Evolutionary conservation across 1,140 invertebrate genomes (phyloP).

Genomic region (Aleiodes sp.): DNA sequence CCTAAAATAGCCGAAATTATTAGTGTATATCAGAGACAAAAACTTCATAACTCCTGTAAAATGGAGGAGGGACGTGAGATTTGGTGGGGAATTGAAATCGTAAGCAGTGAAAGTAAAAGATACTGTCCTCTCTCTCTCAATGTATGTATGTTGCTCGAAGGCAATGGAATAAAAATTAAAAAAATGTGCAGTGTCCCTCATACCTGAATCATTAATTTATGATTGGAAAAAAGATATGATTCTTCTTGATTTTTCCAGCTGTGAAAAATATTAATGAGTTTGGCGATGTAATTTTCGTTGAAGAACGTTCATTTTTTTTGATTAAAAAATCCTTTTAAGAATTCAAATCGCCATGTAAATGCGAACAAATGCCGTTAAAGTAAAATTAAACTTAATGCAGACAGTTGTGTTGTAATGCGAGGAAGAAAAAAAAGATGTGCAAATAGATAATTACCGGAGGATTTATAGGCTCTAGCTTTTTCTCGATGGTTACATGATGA

Average conservation of each 20-base stretch:
- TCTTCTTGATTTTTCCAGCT: not conserved
- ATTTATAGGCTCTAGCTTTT: not conserved
- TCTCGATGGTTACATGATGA: not conserved
- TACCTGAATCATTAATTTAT: slow-evolving; percentile 33
- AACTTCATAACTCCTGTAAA: slow-evolving; percentile 2
- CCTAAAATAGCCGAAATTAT: no score
- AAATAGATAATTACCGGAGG: not conserved
- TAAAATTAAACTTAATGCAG: not conserved
- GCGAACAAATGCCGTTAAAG: not conserved
- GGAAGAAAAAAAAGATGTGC: not conserved
- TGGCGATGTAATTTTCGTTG: not conserved
- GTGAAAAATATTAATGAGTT: not conserved
- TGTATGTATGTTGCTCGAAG: slow-evolving; percentile 36
- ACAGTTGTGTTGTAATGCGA: not conserved
- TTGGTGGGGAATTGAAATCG: slow-evolving; percentile 34
- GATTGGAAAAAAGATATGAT: not conserved
- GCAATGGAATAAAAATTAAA: no score
- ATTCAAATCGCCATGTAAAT: not conserved
- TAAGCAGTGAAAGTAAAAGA: slow-evolving; percentile 52
- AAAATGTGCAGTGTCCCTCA: slow-evolving; percentile 35
- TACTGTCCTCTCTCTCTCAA: slow-evolving; percentile 32
- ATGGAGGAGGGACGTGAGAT: not conserved
- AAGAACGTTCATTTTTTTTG: not conserved
- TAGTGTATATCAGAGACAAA: not conserved
- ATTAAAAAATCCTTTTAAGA: not conserved